Evolutionary conservation across 2,888 invertebrate genomes (phyloP), one percentile per base, ranked within the genome.

Genomic region (Stomorhina lunata): DNA sequence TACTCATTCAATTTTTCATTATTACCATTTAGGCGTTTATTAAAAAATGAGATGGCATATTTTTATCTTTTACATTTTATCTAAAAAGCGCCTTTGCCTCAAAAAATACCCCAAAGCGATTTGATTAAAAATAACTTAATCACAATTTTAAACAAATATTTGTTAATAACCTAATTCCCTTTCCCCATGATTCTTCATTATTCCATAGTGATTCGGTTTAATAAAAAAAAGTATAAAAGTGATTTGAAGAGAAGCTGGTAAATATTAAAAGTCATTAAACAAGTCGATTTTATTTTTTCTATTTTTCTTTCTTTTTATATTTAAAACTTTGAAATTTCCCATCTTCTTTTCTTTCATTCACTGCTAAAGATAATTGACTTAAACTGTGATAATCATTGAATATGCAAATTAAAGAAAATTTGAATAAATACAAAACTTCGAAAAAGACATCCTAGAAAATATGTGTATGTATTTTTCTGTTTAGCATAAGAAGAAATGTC

Each of bases 331-430:
- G 43, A 15, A 27, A 22, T 22, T 57, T 61, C 20, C 4, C 37
- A 15, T 59, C 34, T 32, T n/a, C 17, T 45, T 22, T 25, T 20
- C 25, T 40, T 63, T 20, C 65, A 29, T 15, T 50, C 40, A 59
- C n/a, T 15, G 20, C 15, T 75, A 22, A 59, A 40, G 27, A 77
- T 72, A 81, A 81, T 75, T 81, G 69, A 48, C 78, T 78, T 81
- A 68, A 81, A 50, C 48, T 69, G 61, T 50, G 69, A 81, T 78
- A 81, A 78, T 75, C 81, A 78, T 75, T 65, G 57, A 81, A 78
- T 81, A 78, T 81, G 78, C 81, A 81, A 78, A 81, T 81, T 69
- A 69, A 78, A 32, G 40, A 63, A 66, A 25, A 71, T 63, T 78
- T 63, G 34, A 63, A 69, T 77, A 77, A 69, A 77, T 48, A 55